A percentile compares a stretch with the other conserved stretches of the same genome.
phyloP scores from a whole-genome alignment of 92 coral and sea anemone genomes.

The Siderastrea radians region DNA sequence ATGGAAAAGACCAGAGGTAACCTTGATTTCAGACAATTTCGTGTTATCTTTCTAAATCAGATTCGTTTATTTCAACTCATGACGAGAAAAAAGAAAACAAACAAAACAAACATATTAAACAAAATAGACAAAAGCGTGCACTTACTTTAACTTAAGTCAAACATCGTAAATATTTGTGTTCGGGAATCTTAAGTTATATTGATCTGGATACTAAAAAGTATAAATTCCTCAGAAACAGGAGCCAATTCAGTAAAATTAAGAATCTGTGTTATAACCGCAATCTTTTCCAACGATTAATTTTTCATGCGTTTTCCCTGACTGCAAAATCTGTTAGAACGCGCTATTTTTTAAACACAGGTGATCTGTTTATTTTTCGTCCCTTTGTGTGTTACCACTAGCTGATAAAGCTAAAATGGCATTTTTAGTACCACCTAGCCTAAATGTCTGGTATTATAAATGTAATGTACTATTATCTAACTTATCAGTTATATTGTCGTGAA shows the following conservation, averaged over 20 bases:
- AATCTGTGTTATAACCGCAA: not conserved
- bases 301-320: slow-evolving; percentile 3
- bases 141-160: too few species aligned
- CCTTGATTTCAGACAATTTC: too few species aligned
- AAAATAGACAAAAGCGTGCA: too few species aligned
- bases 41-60: too few species aligned
- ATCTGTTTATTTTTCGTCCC: not conserved
- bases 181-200: not conserved
- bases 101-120: too few species aligned
- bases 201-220: not conserved
- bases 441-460: not conserved
- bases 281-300: not conserved
- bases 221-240: not conserved
- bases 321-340: not conserved
- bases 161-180: not conserved
- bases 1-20: too few species aligned
- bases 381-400: not conserved
- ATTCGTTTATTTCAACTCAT: too few species aligned
- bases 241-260: not conserved
- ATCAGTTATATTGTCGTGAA: not conserved
- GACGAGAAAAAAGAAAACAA: too few species aligned
- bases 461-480: not conserved
- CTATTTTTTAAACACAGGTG: not conserved
- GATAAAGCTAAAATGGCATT: not conserved
- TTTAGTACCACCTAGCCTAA: not conserved